Base-by-base conservation (phyloP, 1,140 invertebrate species). In the Nymphalis io region DNA sequence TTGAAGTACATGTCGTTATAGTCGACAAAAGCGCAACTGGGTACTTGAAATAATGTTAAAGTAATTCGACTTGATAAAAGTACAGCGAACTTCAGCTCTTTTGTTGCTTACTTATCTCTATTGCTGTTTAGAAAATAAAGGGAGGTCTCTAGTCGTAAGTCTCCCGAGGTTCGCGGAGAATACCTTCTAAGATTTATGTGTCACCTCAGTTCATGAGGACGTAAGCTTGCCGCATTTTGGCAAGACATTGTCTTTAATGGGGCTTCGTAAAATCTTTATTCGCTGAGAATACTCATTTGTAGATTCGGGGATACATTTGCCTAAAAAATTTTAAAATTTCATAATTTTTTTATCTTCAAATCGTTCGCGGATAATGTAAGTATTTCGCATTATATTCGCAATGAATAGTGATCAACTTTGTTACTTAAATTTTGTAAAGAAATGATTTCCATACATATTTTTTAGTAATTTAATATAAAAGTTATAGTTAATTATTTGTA, bases 101-200 rank as follows among this genome's bases (percentile, higher is more conserved):
- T 65, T 70, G 57, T 70, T 70, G 60, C 21, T 63, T 65, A 60
- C 61, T 70, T 65, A 70, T 70, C 68, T 70, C 42, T 60, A 70
- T 64, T 65, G 68, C 68, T 70, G 61, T 65, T 64, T 64, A 48
- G 61, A 60, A 70, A 70, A 66, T 64, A 60, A 65, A 70, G 61
- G 61, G 27, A 33, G 61, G 61, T 70, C 55, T 70, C 68, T 33
- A 59, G 68, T 51, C 68, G 61, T 70, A 70, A 70, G 68, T 70
- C 68, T 70, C 61, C 13, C 38, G 57, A 60, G 61, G 61, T 27
- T 60, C 61, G 42, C 23, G 39, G 42, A 68, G 68, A 65, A 70
- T 70, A 70, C 68, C 68, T 70, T 65, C 55, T 11, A 48, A 64
- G 61, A 70, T 70, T 70, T 70, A 70, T 70, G 68, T 60, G 68